A percentile compares a stretch with the other conserved stretches of the same genome.
phyloP scores from a whole-genome alignment of 2,888 invertebrate species.

The Ommatoiulus sabulosus region DNA sequence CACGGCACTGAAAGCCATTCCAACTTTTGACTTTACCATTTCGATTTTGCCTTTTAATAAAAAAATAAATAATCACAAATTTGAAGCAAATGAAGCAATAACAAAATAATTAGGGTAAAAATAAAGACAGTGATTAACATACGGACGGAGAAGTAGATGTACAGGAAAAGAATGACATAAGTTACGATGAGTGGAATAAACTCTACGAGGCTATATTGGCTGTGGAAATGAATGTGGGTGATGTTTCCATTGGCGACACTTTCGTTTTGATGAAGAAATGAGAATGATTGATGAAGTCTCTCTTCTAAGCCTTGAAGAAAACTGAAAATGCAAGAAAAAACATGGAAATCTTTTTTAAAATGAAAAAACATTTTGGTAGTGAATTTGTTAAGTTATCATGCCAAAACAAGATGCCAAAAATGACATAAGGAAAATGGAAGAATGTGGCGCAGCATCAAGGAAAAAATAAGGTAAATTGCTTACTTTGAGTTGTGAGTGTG shows the following conservation, averaged over 20 bases:
- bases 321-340: slow-evolving; percentile 70
- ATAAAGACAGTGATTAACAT: slow-evolving; percentile 62
- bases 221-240: slow-evolving; percentile 88
- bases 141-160: slow-evolving; percentile 94
- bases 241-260: slow-evolving; percentile 62
- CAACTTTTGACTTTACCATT: slow-evolving; percentile 86
- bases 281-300: slow-evolving; percentile 63
- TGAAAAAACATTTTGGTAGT: too few relatives aligned
- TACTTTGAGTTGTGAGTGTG: slow-evolving; percentile 83
- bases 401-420: too few relatives aligned
- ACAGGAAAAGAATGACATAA: slow-evolving; percentile 87
- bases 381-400: too few relatives aligned
- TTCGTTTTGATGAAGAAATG: slow-evolving; percentile 56
- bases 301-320: slow-evolving; percentile 78
- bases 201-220: slow-evolving; percentile 86
- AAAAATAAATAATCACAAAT: not conserved
- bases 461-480: slow-evolving; percentile 64
- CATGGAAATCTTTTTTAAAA: too few relatives aligned
- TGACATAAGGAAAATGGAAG: too few relatives aligned
- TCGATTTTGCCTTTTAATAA: slow-evolving; percentile 80
- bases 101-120: slow-evolving; percentile 18
- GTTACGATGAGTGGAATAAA: slow-evolving; percentile 86
- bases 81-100: not conserved
- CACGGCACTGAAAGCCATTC: slow-evolving; percentile 89
- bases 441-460: not conserved